Percentiles rank a stretch among this genome's conserved stretches.
These are phyloP conservation scores for Rhadina sibilatrix DNA, from an alignment of 2,113 vertebrate species.

Conservation along the genomic window DNA sequence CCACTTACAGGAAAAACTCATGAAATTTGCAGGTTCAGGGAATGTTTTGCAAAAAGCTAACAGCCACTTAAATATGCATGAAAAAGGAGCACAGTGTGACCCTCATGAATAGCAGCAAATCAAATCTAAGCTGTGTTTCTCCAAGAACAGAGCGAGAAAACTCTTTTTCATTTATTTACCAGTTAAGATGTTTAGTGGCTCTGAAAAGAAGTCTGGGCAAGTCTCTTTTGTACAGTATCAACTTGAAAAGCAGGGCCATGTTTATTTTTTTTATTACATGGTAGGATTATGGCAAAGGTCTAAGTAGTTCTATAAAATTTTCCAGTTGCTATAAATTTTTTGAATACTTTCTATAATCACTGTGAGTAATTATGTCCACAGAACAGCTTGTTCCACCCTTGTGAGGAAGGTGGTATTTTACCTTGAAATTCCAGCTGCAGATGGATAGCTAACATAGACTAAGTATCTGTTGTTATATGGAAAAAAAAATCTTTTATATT, in stretches of 20 bases:
- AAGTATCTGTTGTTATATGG: neutral
- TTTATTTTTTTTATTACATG: neutral
- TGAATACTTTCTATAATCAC: neutral
- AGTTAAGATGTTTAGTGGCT: neutral
- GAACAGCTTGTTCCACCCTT: neutral
- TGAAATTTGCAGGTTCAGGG: constrained; percentile 23
- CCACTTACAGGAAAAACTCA: constrained; percentile 23
- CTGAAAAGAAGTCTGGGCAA: neutral
- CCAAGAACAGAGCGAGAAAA: neutral
- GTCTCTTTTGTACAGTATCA: neutral
- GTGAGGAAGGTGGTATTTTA: neutral
- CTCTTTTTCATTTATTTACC: neutral
- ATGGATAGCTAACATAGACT: neutral
- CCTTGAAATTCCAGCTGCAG: neutral
- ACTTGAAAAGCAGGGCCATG: neutral
- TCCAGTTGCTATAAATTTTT: neutral
- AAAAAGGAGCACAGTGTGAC: constrained; percentile 38
- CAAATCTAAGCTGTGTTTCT: constrained; percentile 18
- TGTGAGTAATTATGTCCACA: neutral
- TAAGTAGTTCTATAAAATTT: neutral
- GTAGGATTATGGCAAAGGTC: neutral
- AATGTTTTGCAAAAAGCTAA: constrained; percentile 36
- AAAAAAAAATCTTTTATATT: neutral
- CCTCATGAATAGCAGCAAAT: constrained; percentile 32
- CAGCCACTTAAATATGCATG: constrained; percentile 40